Conservation (phyloP, 2,888 invertebrate species). For the Ischnura elegans region DNA sequence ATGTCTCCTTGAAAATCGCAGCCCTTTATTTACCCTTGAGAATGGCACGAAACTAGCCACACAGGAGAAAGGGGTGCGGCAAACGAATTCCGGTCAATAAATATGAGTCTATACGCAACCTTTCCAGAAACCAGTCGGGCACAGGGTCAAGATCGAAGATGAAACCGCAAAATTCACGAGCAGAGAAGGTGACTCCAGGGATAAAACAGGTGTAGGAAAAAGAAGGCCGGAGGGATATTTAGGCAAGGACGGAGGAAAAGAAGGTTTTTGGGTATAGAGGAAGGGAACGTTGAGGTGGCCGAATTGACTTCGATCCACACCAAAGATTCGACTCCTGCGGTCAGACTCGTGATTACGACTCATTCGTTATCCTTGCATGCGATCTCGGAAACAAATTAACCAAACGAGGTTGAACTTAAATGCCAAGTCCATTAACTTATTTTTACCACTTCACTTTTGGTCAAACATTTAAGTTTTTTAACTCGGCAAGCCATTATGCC, state of each 20-base stretch:
- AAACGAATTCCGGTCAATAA: neutral
- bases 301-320: neutral
- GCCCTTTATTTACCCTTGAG: slow-evolving; percentile 29
- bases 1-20: neutral
- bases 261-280: neutral
- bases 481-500: no score
- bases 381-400: neutral
- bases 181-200: neutral
- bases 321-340: neutral
- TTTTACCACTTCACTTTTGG: no score
- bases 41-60: neutral
- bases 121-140: slow-evolving; percentile 44
- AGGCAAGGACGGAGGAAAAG: neutral
- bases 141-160: slow-evolving; percentile 32
- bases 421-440: no score
- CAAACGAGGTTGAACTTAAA: no score
- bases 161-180: slow-evolving; percentile 19
- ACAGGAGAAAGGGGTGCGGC: neutral
- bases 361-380: neutral
- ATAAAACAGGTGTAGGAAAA: neutral
- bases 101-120: neutral
- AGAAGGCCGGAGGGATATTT: neutral
- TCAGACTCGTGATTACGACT: neutral
- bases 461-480: no score
- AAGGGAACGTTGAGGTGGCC: slow-evolving; percentile 1